Evolutionary conservation across 2,113 vertebrate species (phyloP), one percentile per base, ranked within the genome.

Genomic region (Halcyon malimbica): DNA sequence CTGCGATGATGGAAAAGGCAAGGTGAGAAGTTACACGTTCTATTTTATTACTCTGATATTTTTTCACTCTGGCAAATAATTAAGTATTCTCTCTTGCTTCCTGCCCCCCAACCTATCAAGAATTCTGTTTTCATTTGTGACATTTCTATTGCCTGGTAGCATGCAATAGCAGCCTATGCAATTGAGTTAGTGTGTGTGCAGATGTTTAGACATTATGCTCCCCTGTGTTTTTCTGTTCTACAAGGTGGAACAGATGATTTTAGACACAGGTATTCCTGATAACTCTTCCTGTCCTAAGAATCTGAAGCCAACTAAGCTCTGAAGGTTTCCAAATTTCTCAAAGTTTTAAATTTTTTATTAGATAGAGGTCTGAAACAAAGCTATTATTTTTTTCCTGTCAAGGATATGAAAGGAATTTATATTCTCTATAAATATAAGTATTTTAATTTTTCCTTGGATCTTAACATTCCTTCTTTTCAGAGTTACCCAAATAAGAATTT

Each of bases 401-500:
- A 75, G 31, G n/a, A 37, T 48, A 50, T 25, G 59, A 33, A 24
- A 62, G 31, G 51, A 89, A 89, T 81, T 90, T 42, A 41, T 80
- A 88, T 90, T 76, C 37, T 67, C 46, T 69, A 19, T 71, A 75
- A 82, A 78, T 25, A 9, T 24, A 65, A 41, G 24, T 51, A 46
- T 37, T 46, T 87, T 33, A 71, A 59, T 87, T 93, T 91, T 91
- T 28, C 16, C 64, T 80, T 0, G 0, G 18, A 25, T 82, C 39
- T 87, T 57, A 35, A 87, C 42, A 37, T 63, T 31, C 46, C 24
- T 48, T n/a, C 54, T 83, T 80, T 95, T 74, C 35, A 48, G 75
- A 77, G 7, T 68, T 90, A 89, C 59, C 67, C 67, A 77, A 96
- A 87, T 37, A 68, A 88, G 81, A 63, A 70, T 44, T 64, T 93